phyloP scores from a whole-genome alignment of 2,888 invertebrate species.

The Mesorhabditis spiculigera region DNA sequence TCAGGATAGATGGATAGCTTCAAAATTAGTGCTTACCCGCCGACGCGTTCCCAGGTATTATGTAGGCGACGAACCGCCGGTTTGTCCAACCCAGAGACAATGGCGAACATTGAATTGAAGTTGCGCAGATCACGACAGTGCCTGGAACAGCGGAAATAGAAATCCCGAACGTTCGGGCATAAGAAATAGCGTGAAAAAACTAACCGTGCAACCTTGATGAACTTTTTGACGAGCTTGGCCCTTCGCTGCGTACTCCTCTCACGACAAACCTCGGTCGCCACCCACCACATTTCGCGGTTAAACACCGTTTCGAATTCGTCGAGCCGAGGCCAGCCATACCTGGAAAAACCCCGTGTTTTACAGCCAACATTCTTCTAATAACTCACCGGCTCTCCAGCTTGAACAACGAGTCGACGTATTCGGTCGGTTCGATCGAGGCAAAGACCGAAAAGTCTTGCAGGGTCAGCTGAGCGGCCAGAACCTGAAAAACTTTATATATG shows the following conservation, averaged over 20 bases:
- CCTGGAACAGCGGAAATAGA: constrained; percentile 27
- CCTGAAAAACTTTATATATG: constrained; percentile 11
- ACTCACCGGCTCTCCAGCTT: constrained; percentile 44
- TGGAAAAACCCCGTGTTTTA: constrained; percentile 63
- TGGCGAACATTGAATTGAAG: constrained; percentile 99
- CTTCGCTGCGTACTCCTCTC: constrained; percentile 81
- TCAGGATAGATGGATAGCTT: not conserved
- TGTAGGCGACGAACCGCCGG: constrained; percentile 86
- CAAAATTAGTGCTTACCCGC: constrained; percentile 62
- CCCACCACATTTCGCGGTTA: constrained; percentile 86
- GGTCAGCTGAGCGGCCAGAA: constrained; percentile 87
- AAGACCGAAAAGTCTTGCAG: constrained; percentile 87
- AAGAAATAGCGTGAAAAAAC: not conserved
- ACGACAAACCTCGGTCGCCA: constrained; percentile 91
- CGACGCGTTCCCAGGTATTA: constrained; percentile 93
- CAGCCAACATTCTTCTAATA: not conserved
- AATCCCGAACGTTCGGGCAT: not conserved
- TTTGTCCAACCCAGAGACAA: constrained; percentile 92
- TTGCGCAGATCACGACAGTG: constrained; percentile 98
- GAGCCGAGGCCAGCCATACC: constrained; percentile 83
- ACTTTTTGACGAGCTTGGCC: constrained; percentile 95
- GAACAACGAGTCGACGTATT: constrained; percentile 74
- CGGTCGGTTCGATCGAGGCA: constrained; percentile 83
- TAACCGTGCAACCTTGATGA: constrained; percentile 83
- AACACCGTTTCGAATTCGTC: constrained; percentile 76